Base-by-base conservation (phyloP, 2,888 invertebrate genomes). In the Drosophila vallismaia region DNA sequence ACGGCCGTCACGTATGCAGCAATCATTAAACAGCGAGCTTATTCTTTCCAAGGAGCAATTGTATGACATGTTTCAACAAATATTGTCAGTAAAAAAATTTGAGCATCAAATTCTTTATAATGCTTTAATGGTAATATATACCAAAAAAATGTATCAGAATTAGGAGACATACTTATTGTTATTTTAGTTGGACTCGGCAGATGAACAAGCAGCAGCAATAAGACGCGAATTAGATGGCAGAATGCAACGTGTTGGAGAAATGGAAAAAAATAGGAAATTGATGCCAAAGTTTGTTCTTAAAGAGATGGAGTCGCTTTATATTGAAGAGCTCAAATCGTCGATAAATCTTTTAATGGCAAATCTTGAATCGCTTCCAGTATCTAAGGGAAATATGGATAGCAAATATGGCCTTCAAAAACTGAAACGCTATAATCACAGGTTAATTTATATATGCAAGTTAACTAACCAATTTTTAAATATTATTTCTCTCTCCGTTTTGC, bases 41-140 rank as follows among this genome's bases (percentile, higher is more conserved):
- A 98, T 99, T 90, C 94, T 99, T 80, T 98, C 98, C 86, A 99
- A 99, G 93, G 99, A 99, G 91, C 99, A 99, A 92, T 94, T 99
- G 9, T 99, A 98, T 92, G 99, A 99, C 92, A 99, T 99, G 98
- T 99, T 99, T 92, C 99, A 99, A 92, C 99, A 99, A 92, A 98
- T 99, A 82, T 93, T 99, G 71, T 96, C 96, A 57, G 97, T 99
- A 57, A 99, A 99, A 93, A 99, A 99, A 92, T 99, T 99, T 92
- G 99, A 99, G 92, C 99, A 99, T 92, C 99, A 99, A 93, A 95
- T 99, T 88, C 94, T 99, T 70, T 99, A 98, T 93, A 99, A 99
- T 93, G 99, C 99, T 79, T 94, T 99, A 91, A 96, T 98, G 95
- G 96, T 97, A 92, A 91, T 91, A 0, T n/a, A 7, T 12, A 19